Conservation (phyloP, 2,113 vertebrate genomes). For the Salvelinus sp. region DNA sequence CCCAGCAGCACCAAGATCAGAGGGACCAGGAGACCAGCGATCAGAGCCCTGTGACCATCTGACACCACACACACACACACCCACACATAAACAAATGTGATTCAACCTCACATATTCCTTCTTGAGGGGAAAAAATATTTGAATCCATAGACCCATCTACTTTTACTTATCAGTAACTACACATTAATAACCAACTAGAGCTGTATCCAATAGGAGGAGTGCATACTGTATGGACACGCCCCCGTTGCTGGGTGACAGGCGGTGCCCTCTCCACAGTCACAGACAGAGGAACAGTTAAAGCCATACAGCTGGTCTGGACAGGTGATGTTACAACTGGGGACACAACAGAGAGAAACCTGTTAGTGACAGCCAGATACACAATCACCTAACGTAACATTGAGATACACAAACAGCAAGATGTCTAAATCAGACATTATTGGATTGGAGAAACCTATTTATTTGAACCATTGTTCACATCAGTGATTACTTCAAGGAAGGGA, state of each 20-base stretch:
- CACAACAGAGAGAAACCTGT: conserved; percentile 9
- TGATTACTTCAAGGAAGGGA: too few relatives aligned
- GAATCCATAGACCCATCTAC: too few relatives aligned
- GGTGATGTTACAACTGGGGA: conserved; percentile 86
- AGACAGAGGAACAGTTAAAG: conserved; percentile 83
- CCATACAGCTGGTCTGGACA: conserved; percentile 82
- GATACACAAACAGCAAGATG: background rate
- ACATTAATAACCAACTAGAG: background rate
- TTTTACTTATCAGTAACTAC: conserved; percentile 1
- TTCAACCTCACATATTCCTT: too few relatives aligned
- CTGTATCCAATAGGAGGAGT: background rate
- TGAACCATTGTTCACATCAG: too few relatives aligned
- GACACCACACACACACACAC: conserved; percentile 29
- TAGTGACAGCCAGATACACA: background rate
- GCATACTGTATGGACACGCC: conserved; percentile 82
- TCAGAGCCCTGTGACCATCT: conserved; percentile 71
- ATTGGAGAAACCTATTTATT: conserved; percentile 1
- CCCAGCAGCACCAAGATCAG: conserved; percentile 77
- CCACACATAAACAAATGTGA: conserved; percentile 16
- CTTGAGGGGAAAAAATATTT: too few relatives aligned
- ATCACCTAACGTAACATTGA: too few relatives aligned
- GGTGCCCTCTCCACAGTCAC: conserved; percentile 75
- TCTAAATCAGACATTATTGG: too few relatives aligned
- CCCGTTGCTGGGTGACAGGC: conserved; percentile 79
- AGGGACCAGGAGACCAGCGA: conserved; percentile 75